Conservation (phyloP, 64 coral and sea anemone genomes). For the Dendrophyllia cribrosa region DNA sequence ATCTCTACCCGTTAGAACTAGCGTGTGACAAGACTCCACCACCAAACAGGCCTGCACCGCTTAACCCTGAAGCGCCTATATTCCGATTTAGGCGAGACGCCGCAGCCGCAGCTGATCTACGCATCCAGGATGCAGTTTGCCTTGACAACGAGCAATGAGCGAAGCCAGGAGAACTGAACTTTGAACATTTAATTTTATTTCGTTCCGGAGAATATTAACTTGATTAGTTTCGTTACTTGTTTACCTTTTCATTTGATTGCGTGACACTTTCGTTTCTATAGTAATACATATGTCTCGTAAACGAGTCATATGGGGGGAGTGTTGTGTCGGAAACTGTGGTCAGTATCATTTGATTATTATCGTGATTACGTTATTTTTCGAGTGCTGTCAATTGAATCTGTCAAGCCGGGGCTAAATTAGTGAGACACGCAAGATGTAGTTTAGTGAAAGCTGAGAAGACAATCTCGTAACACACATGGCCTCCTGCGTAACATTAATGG, state of each 20-base stretch:
- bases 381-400: no score
- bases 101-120: slow-evolving; percentile 3
- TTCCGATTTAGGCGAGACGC: neutral
- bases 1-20: neutral
- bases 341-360: no score
- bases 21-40: no score
- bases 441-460: no score
- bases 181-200: neutral
- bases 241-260: neutral
- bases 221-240: neutral
- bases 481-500: no score
- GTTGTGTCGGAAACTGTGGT: neutral
- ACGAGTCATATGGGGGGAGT: neutral
- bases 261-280: no score
- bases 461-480: no score
- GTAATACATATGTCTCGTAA: slow-evolving; percentile 8
- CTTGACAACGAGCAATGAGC: no score
- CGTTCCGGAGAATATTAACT: neutral
- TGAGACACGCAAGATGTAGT: no score
- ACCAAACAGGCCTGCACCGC: no score
- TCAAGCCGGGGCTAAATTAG: no score
- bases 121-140: neutral
- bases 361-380: no score
- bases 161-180: slow-evolving; percentile 12
- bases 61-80: neutral